Evolutionary conservation across 2,888 invertebrate species (phyloP).

Genomic region (Oxycera nigricornis): DNA sequence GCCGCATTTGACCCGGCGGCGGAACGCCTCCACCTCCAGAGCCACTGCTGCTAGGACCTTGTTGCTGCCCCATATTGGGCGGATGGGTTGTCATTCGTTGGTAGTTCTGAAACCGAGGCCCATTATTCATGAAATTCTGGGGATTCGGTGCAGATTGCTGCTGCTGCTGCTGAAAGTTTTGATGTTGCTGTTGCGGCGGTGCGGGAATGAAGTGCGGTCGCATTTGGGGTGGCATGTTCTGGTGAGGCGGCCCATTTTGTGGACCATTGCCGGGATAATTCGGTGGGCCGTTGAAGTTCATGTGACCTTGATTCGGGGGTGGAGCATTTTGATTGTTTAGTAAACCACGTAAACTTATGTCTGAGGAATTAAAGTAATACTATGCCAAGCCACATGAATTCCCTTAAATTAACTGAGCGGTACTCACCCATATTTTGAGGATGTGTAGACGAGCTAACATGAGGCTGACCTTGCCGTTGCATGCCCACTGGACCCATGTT

Average conservation of each 20-base stretch:
- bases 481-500: slow-evolving; percentile 56
- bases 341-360: slow-evolving; percentile 62
- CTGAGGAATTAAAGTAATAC: slow-evolving; percentile 51
- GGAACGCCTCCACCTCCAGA: slow-evolving; percentile 51
- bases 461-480: slow-evolving; percentile 65
- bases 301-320: slow-evolving; percentile 59
- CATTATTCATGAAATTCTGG: slow-evolving; percentile 63
- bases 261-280: slow-evolving; percentile 57
- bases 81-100: slow-evolving; percentile 66
- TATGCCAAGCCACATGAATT: slow-evolving; percentile 29
- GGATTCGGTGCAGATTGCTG: slow-evolving; percentile 60
- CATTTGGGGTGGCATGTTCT: slow-evolving; percentile 58
- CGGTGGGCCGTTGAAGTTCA: slow-evolving; percentile 56
- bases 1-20: slow-evolving; percentile 57
- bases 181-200: slow-evolving; percentile 57
- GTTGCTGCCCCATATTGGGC: slow-evolving; percentile 59
- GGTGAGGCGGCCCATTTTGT: slow-evolving; percentile 59
- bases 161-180: slow-evolving; percentile 59
- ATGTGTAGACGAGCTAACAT: slow-evolving; percentile 72
- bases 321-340: slow-evolving; percentile 61
- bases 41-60: slow-evolving; percentile 52
- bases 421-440: slow-evolving; percentile 67
- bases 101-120: slow-evolving; percentile 59
- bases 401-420: slow-evolving; percentile 25
- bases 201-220: slow-evolving; percentile 60